A percentile compares a stretch with the other conserved stretches of the same genome.
These are phyloP conservation scores for Blera fallax DNA, from an alignment of 2,888 invertebrate genomes.

Conservation along the genomic window DNA sequence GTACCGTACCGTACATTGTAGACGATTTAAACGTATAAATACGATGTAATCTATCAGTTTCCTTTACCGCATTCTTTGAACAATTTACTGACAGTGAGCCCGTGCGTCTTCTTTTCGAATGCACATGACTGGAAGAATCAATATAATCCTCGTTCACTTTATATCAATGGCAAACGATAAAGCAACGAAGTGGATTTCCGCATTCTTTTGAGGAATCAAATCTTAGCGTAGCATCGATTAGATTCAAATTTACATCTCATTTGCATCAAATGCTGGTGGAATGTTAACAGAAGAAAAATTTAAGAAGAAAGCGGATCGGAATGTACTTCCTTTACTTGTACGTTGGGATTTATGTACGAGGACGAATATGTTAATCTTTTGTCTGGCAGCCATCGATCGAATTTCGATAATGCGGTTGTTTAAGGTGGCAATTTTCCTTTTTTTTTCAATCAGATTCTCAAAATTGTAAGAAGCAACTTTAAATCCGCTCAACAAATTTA, in stretches of 20 bases:
- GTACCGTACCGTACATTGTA: neutral
- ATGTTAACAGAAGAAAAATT: slow-evolving; percentile 27
- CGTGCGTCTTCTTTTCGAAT: slow-evolving; percentile 23
- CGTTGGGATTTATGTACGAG: neutral
- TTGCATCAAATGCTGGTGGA: slow-evolving; percentile 61
- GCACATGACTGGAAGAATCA: slow-evolving; percentile 55
- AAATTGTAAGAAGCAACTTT: no score
- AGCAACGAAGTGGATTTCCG: slow-evolving; percentile 11
- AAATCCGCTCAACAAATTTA: no score
- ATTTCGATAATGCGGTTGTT: neutral
- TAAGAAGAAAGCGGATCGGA: neutral
- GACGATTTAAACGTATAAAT: neutral
- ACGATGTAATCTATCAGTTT: slow-evolving; percentile 12
- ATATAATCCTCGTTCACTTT: slow-evolving; percentile 25
- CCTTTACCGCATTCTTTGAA: slow-evolving; percentile 43
- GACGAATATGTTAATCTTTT: slow-evolving; percentile 25
- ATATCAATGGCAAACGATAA: neutral
- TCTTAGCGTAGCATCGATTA: slow-evolving; percentile 62
- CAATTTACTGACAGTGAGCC: slow-evolving; percentile 40
- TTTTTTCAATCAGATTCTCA: neutral
- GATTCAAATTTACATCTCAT: slow-evolving; percentile 70
- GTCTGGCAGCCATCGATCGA: slow-evolving; percentile 37
- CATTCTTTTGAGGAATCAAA: slow-evolving; percentile 61
- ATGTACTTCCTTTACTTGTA: slow-evolving; percentile 3
- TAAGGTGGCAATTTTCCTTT: neutral